Evolutionary conservation across 2,888 invertebrate genomes (phyloP).

Genomic region (Heterodera filipjevi): DNA sequence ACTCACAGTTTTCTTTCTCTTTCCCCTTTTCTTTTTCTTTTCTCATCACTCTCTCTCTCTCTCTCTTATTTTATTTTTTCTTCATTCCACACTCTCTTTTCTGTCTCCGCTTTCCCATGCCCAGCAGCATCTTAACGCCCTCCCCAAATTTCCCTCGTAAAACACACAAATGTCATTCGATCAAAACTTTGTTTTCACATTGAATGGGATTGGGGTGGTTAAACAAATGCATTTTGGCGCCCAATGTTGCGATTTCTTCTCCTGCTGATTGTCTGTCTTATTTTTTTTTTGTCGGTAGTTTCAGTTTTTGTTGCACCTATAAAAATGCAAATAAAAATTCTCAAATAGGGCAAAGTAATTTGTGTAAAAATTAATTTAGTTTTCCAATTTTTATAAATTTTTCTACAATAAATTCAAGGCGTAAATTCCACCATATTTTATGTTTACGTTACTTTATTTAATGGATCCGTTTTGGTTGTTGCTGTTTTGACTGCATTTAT

Average conservation of each 20-base stretch:
- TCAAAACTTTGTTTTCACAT: not conserved
- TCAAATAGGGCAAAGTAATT: too few species aligned
- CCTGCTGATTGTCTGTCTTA: not conserved
- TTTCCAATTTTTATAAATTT: too few species aligned
- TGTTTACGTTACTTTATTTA: not conserved
- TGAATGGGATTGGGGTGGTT: not conserved
- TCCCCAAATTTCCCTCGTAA: not conserved
- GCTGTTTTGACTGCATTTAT: not conserved
- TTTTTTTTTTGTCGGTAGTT: too few species aligned
- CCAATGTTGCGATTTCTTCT: not conserved
- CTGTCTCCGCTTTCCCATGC: not conserved
- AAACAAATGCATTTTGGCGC: not conserved
- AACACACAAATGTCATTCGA: not conserved
- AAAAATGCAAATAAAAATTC: too few species aligned
- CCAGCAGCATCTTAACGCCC: not conserved
- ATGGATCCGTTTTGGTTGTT: not conserved
- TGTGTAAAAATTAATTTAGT: too few species aligned
- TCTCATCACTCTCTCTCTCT: not conserved
- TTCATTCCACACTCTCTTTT: not conserved
- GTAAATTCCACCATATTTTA: too few species aligned
- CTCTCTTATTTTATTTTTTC: not conserved
- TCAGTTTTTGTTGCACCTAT: too few species aligned
- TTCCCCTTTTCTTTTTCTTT: not conserved
- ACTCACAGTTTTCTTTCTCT: not conserved
- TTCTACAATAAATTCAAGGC: too few species aligned